Conservation (phyloP, 1,140 invertebrate genomes). For the Sitophilus oryzae region DNA sequence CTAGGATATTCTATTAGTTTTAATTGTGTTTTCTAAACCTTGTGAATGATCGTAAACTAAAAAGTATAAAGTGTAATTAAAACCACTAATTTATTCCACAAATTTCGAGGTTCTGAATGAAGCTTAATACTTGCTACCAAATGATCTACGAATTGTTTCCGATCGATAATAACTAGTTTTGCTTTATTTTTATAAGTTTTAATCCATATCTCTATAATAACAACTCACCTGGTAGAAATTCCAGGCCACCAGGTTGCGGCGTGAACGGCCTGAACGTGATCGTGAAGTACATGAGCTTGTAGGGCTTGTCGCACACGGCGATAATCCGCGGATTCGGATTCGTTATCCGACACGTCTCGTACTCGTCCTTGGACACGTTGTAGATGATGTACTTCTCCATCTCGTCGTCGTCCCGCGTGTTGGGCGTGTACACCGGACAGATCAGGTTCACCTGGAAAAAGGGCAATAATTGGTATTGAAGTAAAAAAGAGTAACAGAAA, state of each 20-base stretch:
- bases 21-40: no score
- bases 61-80: no score
- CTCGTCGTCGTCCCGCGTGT: slow-evolving; percentile 81
- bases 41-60: no score
- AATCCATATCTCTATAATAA: no score
- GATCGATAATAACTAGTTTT: no score
- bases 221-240: slow-evolving; percentile 71
- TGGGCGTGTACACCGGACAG: slow-evolving; percentile 84
- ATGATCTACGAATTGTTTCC: no score
- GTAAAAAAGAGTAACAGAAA: no score
- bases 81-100: no score
- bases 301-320: slow-evolving; percentile 91
- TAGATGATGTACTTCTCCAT: slow-evolving; percentile 92
- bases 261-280: slow-evolving; percentile 95
- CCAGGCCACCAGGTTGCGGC: slow-evolving; percentile 87
- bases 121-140: no score
- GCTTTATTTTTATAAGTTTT: no score
- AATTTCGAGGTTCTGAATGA: no score
- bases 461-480: background rate
- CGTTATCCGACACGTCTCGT: slow-evolving; percentile 91
- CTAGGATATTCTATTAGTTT: no score
- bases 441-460: slow-evolving; percentile 78
- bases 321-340: slow-evolving; percentile 88
- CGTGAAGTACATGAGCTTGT: slow-evolving; percentile 91
- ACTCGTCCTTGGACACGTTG: slow-evolving; percentile 93